These are phyloP conservation scores for Zaprionus taronus DNA, from an alignment of 1,140 invertebrate species.

Conservation along the genomic window DNA sequence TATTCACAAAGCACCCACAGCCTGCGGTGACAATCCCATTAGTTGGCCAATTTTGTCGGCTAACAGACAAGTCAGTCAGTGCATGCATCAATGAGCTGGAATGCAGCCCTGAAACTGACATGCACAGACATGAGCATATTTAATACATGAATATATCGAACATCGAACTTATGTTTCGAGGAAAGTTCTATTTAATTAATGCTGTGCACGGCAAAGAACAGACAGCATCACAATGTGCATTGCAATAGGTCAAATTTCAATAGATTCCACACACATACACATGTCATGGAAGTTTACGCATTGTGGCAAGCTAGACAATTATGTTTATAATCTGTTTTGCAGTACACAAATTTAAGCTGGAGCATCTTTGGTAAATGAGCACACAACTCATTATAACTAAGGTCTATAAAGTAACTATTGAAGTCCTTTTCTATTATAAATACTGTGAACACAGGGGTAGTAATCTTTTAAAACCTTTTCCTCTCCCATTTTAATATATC, in stretches of 20 bases:
- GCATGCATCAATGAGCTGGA: slow-evolving; percentile 20
- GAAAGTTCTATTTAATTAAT: background rate
- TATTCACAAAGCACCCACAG: slow-evolving; percentile 48
- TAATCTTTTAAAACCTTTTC: background rate
- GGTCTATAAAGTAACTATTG: background rate
- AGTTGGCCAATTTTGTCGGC: slow-evolving; percentile 7
- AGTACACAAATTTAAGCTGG: too few relatives aligned
- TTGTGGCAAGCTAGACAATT: background rate
- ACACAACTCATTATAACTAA: background rate
- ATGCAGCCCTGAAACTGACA: background rate
- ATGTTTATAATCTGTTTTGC: too few relatives aligned
- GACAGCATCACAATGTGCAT: too few relatives aligned
- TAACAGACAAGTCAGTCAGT: background rate
- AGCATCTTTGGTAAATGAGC: background rate
- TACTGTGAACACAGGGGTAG: background rate
- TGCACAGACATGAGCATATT: too few relatives aligned
- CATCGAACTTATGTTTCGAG: background rate
- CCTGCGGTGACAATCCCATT: slow-evolving; percentile 5
- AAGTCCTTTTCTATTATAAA: background rate
- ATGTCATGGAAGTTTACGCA: background rate
- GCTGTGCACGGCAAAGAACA: background rate
- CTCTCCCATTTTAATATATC: background rate
- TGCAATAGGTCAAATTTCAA: too few relatives aligned
- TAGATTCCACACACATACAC: too few relatives aligned
- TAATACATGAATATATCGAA: background rate